These are phyloP conservation scores for Rapana venosa DNA, from an alignment of 2,888 invertebrate species.

Conservation along the genomic window DNA sequence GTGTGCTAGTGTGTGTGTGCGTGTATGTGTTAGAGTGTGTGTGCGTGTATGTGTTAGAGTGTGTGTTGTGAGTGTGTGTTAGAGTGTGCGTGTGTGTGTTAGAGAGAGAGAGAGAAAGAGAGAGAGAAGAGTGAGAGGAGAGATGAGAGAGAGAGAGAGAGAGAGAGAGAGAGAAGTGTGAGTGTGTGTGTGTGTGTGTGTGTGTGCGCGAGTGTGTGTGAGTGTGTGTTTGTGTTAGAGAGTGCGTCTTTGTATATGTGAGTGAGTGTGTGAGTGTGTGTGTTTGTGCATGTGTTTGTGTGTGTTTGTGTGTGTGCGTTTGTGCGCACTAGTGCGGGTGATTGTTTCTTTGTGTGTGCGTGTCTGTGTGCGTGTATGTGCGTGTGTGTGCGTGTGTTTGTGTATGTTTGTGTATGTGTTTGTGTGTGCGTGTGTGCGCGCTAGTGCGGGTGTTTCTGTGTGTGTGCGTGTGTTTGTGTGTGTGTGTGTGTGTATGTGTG, in stretches of 20 bases:
- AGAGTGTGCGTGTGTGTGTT: background rate
- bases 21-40: background rate
- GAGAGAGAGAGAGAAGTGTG: too few relatives aligned
- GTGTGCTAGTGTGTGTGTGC: background rate
- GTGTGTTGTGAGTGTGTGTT: background rate
- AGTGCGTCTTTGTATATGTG: background rate
- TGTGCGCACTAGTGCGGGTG: background rate
- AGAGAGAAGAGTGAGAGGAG: too few relatives aligned
- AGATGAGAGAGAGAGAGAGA: too few relatives aligned
- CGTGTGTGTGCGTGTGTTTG: background rate
- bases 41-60: background rate
- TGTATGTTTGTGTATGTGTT: background rate
- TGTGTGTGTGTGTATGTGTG: too few relatives aligned
- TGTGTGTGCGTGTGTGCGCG: background rate
- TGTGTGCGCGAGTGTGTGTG: background rate
- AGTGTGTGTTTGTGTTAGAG: background rate
- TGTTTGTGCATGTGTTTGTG: background rate
- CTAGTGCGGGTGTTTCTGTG: too few relatives aligned
- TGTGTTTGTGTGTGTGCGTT: background rate
- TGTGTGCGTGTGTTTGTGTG: too few relatives aligned
- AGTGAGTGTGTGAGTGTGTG: background rate
- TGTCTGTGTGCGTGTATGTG: background rate
- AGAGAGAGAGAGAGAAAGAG: too few relatives aligned
- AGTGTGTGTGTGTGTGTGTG: too few relatives aligned
- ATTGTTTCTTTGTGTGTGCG: background rate